Base-by-base conservation (phyloP, 23 tunicate species). In the Trididemnum clinides region DNA sequence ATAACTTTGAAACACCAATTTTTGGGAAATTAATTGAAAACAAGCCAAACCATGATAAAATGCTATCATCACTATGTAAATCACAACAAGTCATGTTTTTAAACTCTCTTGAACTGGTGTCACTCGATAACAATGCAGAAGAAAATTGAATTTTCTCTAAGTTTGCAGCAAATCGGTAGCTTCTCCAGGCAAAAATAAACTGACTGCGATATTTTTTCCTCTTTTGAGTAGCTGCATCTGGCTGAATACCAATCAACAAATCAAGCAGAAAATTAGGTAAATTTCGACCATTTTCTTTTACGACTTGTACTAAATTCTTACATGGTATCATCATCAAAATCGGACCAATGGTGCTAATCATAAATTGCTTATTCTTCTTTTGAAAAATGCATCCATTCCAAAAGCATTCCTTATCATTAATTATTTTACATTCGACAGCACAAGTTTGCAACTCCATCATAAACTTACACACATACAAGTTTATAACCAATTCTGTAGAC, bases 41-140 rank as follows among this genome's bases (percentile, higher is more conserved):
- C 25, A 88, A 1, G 21, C 73, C 37, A 88, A 82, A 82, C 92
- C 92, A 88, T 1, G 87, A 82, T 28, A 82, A 72, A 37, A 88
- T 54, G 1, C 19, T 28, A 34, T 87, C 77, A 28, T 35, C 26
- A 7, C 27, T 29, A 57, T 87, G 91, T 33, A 34, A 32, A 28
- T 44, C 27, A 50, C 91, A 87, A 38, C 91, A 87, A 69, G 33
- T 21, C 23, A 5, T 7, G 1, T 38, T 33, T 6, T 51, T 38
- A 27, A 62, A 2, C 12, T 28, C 20, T 33, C 70, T 23, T 30
- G 81, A 49, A 2, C 27, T 57, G 33, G 38, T 64, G 18, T 33
- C 65, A 64, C 33, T 39, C 3, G 84, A 33, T 0, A 64, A 21
- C n/a, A 64, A 22, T 37, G 39, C 81, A 36, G 80, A 39, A 15